Base-by-base conservation (phyloP, 2,113 vertebrate genomes). In the Vicugna pacos region DNA sequence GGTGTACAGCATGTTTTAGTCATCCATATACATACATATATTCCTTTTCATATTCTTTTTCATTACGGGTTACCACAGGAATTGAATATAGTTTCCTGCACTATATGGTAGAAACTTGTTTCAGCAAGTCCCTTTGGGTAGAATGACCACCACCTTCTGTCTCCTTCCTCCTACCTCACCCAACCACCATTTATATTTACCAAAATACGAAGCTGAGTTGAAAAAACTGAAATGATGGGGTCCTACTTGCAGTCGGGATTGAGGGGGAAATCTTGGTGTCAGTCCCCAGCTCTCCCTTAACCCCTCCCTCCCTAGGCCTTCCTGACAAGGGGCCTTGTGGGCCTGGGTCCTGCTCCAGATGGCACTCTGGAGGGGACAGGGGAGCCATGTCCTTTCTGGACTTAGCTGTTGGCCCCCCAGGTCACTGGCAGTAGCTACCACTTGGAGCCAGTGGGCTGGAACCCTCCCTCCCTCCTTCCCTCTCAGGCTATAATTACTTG, bases 401-500 rank as follows among this genome's bases (percentile, higher is more conserved):
- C 10, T 52, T 38, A 72, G 70, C 60, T 35, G 4, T 32, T 20
- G 52, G 46, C 19, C 12, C 28, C 8, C 69, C 0, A 16, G 90
- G 73, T 90, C 97, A 1, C 0, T 12, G 46, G 60, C 4, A 7
- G 92, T 5, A 30, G 38, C 93, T 83, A 52, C 48, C 60, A 81
- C 95, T 75, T 60, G 42, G 89, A 96, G 89, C 82, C 80, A 90
- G 69, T 60, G 58, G 84, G 85, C 77, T 97, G 89, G 97, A 97
- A 89, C 85, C 77, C 91, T 94, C 91, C 96, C 92, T 94, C 83
- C 86, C 48, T 60, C 62, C 60, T 94, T 97, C 96, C 98, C 97
- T 95, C 96, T 95, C 86, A 95, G 95, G 73, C 96, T 97, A 91
- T 91, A 76, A 88, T 96, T 80, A 97, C 89, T 89, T 50, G 24